phyloP scores from a whole-genome alignment of 92 coral and sea anemone genomes.

The Palythoa grandiflora region DNA sequence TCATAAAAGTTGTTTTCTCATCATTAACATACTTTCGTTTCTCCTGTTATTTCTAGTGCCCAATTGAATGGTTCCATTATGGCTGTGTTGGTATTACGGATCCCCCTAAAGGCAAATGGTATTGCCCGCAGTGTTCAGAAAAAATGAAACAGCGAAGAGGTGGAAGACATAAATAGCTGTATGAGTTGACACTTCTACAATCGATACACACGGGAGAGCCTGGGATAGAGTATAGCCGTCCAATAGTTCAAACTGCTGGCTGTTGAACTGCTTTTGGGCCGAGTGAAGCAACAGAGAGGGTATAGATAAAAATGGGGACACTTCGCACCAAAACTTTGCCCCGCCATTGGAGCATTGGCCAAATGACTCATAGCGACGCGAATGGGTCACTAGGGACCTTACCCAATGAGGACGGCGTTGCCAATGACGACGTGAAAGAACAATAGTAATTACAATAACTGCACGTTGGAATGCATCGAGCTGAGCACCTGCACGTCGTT shows the following conservation, averaged over 20 bases:
- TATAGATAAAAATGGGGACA: background rate
- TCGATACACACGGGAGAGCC: background rate
- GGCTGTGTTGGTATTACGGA: constrained; percentile 97
- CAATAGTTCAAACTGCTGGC: background rate
- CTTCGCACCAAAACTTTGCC: no score
- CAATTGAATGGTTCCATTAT: constrained; percentile 98
- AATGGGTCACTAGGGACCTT: no score
- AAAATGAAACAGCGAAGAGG: constrained; percentile 88
- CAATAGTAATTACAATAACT: no score
- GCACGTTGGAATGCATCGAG: no score
- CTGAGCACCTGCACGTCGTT: no score
- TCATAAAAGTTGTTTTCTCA: no score
- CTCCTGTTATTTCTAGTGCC: constrained; percentile 56
- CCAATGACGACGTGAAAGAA: no score
- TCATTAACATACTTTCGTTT: background rate
- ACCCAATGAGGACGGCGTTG: no score
- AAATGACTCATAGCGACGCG: no score
- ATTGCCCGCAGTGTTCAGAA: constrained; percentile 89
- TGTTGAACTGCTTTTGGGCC: background rate
- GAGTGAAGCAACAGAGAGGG: background rate
- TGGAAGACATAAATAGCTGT: constrained; percentile 73
- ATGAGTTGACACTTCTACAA: background rate
- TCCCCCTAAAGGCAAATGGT: constrained; percentile 99
- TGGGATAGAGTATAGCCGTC: background rate
- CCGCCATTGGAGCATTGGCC: no score